Base-by-base conservation (phyloP, 2,113 vertebrate genomes). In the Vulpes vulpes region DNA sequence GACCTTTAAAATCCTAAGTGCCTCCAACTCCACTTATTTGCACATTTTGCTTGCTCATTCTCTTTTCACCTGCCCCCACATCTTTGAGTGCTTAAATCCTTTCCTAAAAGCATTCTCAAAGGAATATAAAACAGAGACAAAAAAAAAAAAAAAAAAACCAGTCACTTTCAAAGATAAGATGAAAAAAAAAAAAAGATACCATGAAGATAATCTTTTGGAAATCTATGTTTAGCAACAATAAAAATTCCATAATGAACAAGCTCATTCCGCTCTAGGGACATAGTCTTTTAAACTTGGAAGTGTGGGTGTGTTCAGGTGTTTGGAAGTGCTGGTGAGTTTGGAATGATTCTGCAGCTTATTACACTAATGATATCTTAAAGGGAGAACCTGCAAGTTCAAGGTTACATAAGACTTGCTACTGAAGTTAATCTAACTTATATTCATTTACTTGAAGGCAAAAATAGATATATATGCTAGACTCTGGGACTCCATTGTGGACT, bases 381-480 rank as follows among this genome's bases (percentile, higher is more conserved):
- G 23, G 19, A 67, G 27, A 67, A 38, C 0, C 10, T 12, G 64
- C 20, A 43, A 93, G 35, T 22, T 94, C 79, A 95, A 95, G 62
- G 82, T 83, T 89, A 96, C 91, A 78, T n/a, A 87, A 95, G 88
- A 89, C 30, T 80, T 96, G 55, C 91, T 88, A 79, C 76, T 94
- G 71, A 83, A 67, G 92, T 97, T 89, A 60, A 85, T n/a, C 59
- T 76, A 89, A 92, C 96, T 90, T 93, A 57, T 57, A 78, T 53
- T 93, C 74, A 91, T 79, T 84, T 71, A 78, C 80, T 67, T 23
- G 60, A 73, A 92, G 30, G 93, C 8, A 1, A 92, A 65, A 62
- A 51, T 32, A 85, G n/a, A 86, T 59, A 38, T 78, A 69, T 16
- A 53, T 2, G 65, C 65, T 88, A 82, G 35, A 53, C 25, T 12